Conservation (phyloP, 2,888 invertebrate genomes). For the Archips crataeganus region DNA sequence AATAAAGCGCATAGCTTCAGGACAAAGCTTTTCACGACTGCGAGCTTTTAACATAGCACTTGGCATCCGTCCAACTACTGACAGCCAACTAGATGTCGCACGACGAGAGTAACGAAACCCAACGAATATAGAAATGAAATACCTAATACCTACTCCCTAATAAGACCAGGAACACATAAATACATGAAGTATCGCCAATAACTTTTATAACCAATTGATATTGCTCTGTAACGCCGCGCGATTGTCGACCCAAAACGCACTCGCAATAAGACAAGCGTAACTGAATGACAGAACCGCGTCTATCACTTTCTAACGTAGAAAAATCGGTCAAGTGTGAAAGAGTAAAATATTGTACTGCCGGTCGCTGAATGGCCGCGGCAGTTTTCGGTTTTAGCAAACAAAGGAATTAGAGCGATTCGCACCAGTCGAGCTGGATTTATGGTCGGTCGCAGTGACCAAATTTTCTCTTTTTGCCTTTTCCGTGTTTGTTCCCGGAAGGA, state of each 20-base stretch:
- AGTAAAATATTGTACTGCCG: conserved; percentile 74
- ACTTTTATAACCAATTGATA: conserved; percentile 33
- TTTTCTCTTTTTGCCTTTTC: conserved; percentile 64
- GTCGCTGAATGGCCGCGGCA: conserved; percentile 67
- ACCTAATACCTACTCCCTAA: conserved; percentile 44
- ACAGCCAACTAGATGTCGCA: conserved; percentile 67
- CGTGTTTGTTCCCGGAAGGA: conserved; percentile 57
- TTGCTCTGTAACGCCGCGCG: conserved; percentile 8
- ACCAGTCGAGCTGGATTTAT: conserved; percentile 74
- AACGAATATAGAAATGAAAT: conserved; percentile 40
- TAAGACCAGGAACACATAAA: conserved; percentile 43
- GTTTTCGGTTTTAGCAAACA: conserved; percentile 82
- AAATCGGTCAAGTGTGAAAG: conserved; percentile 74
- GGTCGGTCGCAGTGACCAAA: conserved; percentile 73
- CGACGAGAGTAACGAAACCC: conserved; percentile 41
- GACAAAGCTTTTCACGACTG: conserved; percentile 62
- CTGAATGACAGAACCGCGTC: conserved; percentile 49
- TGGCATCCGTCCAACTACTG: conserved; percentile 70
- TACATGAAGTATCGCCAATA: conserved; percentile 40
- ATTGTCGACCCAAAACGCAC: conserved; percentile 31
- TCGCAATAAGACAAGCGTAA: conserved; percentile 24
- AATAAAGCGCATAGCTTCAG: conserved; percentile 51
- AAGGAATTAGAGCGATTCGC: conserved; percentile 79
- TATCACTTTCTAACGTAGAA: conserved; percentile 71
- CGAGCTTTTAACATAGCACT: conserved; percentile 73